Conservation (phyloP, 1,140 invertebrate genomes). For the Papilio polytes region DNA sequence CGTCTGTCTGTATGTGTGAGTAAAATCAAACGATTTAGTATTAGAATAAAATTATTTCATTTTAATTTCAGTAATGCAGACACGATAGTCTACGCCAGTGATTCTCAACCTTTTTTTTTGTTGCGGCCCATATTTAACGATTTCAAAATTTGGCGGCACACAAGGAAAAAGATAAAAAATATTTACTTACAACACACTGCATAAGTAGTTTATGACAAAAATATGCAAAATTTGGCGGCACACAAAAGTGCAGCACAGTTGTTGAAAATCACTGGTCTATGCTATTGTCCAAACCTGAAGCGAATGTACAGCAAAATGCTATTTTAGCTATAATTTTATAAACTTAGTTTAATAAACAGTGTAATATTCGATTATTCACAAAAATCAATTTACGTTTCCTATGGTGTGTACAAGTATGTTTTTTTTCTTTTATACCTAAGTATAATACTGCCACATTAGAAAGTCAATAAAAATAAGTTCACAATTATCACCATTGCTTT, state of each 20-base stretch:
- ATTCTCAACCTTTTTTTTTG: no score
- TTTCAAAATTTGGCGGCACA: no score
- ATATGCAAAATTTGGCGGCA: no score
- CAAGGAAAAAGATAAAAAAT: no score
- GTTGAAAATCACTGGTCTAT: no score
- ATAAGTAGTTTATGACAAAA: no score
- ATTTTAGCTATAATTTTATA: conserved; percentile 32
- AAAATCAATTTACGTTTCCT: conserved; percentile 64
- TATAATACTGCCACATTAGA: conserved; percentile 46
- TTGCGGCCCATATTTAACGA: no score
- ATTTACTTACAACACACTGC: no score
- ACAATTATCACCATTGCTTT: conserved; percentile 54
- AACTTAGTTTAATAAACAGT: neutral
- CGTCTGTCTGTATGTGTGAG: conserved; percentile 46
- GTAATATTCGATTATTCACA: no score
- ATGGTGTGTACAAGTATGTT: conserved; percentile 61
- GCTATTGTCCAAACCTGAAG: conserved; percentile 42
- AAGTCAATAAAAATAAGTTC: conserved; percentile 32
- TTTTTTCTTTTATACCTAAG: conserved; percentile 44
- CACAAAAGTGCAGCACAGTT: no score
- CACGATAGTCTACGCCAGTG: no score
- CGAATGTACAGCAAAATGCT: conserved; percentile 41
- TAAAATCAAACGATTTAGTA: no score
- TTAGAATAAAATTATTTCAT: conserved; percentile 8
- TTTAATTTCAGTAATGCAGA: neutral